Percentiles rank a stretch among this genome's conserved stretches.
phyloP scores from a whole-genome alignment of 2,113 vertebrate species.

The Daboia siamensis region DNA sequence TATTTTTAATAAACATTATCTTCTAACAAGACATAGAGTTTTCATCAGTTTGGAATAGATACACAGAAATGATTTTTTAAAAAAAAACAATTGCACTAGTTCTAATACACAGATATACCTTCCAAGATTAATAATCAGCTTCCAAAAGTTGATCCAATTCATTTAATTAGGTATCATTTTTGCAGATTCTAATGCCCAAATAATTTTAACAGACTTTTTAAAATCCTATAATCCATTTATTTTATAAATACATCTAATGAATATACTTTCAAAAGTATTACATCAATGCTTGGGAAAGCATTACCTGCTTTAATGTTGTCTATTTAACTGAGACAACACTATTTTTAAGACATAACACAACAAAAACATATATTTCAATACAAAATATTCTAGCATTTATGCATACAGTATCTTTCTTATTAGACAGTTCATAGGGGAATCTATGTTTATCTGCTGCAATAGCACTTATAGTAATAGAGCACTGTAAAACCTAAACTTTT shows the following conservation, averaged over 20 bases:
- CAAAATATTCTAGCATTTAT: too few relatives aligned
- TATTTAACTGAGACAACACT: neutral
- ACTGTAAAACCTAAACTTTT: too few relatives aligned
- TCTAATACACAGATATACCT: neutral
- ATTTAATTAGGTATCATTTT: neutral
- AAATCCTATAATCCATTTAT: neutral
- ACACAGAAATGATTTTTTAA: neutral
- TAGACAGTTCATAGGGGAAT: too few relatives aligned
- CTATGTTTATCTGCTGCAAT: too few relatives aligned
- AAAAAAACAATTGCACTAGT: neutral
- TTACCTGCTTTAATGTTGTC: neutral
- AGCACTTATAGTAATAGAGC: too few relatives aligned
- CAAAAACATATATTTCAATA: too few relatives aligned
- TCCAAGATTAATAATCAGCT: neutral
- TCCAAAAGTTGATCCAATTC: neutral
- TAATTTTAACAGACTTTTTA: neutral
- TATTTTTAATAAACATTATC: conserved; percentile 1
- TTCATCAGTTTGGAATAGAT: neutral
- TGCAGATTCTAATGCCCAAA: neutral
- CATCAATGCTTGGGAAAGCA: neutral
- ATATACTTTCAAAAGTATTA: neutral
- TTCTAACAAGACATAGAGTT: conserved; percentile 22
- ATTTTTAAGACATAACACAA: neutral
- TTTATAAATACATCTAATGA: neutral
- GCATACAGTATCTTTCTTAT: too few relatives aligned